These are phyloP conservation scores for Enchytraeus crypticus DNA, from an alignment of 2,888 invertebrate genomes.

Conservation along the genomic window DNA sequence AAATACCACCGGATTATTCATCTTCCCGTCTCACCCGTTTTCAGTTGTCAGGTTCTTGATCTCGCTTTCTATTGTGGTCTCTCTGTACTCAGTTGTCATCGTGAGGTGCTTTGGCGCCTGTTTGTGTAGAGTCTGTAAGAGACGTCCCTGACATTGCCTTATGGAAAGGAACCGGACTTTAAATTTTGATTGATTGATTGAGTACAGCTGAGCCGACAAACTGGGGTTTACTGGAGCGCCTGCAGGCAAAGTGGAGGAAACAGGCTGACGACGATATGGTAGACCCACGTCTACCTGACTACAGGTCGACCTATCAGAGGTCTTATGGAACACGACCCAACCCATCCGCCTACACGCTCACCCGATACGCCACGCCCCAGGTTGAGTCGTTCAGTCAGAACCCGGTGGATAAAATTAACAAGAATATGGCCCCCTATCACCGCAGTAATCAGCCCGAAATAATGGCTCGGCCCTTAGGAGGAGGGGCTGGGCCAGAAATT, in stretches of 20 bases:
- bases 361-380: constrained; percentile 8
- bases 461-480: background rate
- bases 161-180: no score
- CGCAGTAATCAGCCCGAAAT: constrained; percentile 1
- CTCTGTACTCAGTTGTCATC: no score
- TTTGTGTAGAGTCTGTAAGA: no score
- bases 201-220: constrained; percentile 3
- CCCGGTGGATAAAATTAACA: constrained; percentile 3
- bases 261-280: background rate
- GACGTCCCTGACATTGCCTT: no score
- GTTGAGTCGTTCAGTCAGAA: background rate
- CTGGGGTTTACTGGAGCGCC: constrained; percentile 1
- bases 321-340: background rate
- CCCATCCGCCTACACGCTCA: constrained; percentile 3
- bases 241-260: background rate
- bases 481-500: background rate
- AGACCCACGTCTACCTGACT: background rate
- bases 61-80: no score
- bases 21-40: no score
- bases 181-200: no score
- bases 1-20: no score
- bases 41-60: no score
- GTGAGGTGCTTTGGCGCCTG: no score
- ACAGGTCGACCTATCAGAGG: background rate
- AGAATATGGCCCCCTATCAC: constrained; percentile 1